phyloP scores from a whole-genome alignment of 2,797 vertebrate species.

The Oryzias sinensis region DNA sequence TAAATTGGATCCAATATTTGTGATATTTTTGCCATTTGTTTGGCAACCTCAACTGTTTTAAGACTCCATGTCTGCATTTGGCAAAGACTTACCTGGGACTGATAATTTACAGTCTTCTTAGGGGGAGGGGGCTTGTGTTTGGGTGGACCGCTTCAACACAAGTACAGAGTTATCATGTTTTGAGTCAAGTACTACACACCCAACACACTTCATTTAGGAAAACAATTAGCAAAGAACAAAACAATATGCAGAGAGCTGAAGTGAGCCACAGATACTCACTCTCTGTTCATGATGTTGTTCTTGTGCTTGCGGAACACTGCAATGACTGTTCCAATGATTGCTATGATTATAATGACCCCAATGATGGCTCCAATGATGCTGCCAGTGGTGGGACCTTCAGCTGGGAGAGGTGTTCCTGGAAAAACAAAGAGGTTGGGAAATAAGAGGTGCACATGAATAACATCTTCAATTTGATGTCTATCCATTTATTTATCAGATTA shows the following conservation, averaged over 20 bases:
- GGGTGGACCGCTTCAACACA: constrained; percentile 73
- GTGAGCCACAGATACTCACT: constrained; percentile 66
- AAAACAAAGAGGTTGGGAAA: neutral
- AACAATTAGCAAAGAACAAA: constrained; percentile 1
- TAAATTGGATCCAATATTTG: constrained; percentile 10
- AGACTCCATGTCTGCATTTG: constrained; percentile 1
- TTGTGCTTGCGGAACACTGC: constrained; percentile 64
- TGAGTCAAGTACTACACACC: constrained; percentile 14
- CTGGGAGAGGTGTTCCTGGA: constrained; percentile 54
- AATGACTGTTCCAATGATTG: constrained; percentile 69
- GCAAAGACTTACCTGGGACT: constrained; percentile 61
- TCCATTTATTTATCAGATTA: neutral
- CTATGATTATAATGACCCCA: constrained; percentile 68
- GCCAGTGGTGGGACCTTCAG: constrained; percentile 60
- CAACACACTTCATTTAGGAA: constrained; percentile 9
- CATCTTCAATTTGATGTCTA: neutral
- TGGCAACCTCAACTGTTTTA: neutral
- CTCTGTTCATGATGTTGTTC: constrained; percentile 39
- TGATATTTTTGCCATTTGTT: neutral
- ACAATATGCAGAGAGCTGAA: constrained; percentile 3
- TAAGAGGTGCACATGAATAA: neutral
- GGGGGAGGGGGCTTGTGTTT: constrained; percentile 81
- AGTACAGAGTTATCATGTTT: constrained; percentile 23
- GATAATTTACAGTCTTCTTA: constrained; percentile 54
- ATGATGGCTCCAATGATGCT: constrained; percentile 75